phyloP scores from a whole-genome alignment of 1,140 invertebrate species.

The Drosophila nannoptera region DNA sequence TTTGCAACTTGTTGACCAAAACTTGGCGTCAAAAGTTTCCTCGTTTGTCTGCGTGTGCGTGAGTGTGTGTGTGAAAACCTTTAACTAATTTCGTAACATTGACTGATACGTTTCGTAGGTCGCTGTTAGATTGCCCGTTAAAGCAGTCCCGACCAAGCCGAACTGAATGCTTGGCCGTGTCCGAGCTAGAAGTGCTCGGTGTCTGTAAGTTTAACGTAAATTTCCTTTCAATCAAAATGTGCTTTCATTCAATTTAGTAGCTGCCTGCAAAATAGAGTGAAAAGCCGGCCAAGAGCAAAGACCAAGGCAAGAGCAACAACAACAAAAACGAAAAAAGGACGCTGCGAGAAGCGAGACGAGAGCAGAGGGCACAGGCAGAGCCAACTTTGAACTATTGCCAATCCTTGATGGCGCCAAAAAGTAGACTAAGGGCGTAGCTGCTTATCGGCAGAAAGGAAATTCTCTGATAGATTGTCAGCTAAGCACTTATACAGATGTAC shows the following conservation, averaged over 20 bases:
- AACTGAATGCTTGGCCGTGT: slow-evolving; percentile 14
- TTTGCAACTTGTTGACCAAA: slow-evolving; percentile 65
- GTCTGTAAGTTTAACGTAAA: slow-evolving; percentile 67
- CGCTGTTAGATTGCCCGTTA: slow-evolving; percentile 58
- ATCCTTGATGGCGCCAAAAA: slow-evolving; percentile 55
- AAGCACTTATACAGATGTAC: slow-evolving; percentile 35
- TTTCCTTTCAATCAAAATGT: slow-evolving; percentile 76
- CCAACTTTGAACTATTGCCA: slow-evolving; percentile 67
- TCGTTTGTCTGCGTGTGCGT: not conserved
- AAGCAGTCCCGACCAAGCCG: slow-evolving; percentile 41
- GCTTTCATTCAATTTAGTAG: slow-evolving; percentile 73
- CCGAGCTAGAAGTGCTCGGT: slow-evolving; percentile 23
- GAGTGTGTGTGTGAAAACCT: slow-evolving; percentile 37
- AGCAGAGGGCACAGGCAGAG: slow-evolving; percentile 14
- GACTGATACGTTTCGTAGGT: slow-evolving; percentile 58
- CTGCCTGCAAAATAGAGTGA: slow-evolving; percentile 23
- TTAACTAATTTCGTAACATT: slow-evolving; percentile 73
- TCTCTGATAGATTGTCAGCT: slow-evolving; percentile 55
- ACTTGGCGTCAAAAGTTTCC: slow-evolving; percentile 50
- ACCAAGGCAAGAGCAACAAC: not conserved
- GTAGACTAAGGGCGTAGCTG: slow-evolving; percentile 29
- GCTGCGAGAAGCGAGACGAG: no score
- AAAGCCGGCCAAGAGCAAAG: slow-evolving; percentile 32
- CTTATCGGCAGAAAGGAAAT: slow-evolving; percentile 45
- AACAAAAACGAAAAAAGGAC: not conserved